Conservation (phyloP, 2,113 vertebrate species). For the Panurus biarmicus region DNA sequence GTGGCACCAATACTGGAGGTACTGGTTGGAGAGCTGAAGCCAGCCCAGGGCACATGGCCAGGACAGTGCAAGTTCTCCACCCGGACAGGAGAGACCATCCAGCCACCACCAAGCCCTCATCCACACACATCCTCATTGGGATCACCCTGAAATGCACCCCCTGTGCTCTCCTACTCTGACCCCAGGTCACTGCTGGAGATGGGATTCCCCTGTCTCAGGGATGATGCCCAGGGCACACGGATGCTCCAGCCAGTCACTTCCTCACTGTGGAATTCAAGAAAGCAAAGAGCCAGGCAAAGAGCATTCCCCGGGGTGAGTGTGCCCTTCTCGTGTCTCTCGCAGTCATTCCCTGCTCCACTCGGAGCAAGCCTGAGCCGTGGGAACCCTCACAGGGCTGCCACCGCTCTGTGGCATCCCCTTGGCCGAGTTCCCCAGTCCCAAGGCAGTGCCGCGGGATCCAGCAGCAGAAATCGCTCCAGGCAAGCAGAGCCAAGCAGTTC, state of each 20-base stretch:
- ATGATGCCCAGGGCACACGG: background rate
- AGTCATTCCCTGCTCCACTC: background rate
- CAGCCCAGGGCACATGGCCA: background rate
- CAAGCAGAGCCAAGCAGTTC: background rate
- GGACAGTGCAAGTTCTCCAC: too few relatives aligned
- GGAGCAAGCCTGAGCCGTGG: fast-evolving
- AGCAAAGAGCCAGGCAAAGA: background rate
- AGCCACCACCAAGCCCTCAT: background rate
- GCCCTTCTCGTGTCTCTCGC: background rate
- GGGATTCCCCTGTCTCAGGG: background rate
- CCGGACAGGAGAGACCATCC: background rate
- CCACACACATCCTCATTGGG: background rate
- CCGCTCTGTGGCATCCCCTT: fast-evolving
- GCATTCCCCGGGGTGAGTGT: fast-evolving
- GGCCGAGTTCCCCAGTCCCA: background rate
- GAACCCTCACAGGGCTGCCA: background rate
- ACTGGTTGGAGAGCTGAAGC: background rate
- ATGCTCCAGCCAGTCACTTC: background rate
- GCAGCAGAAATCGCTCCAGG: background rate
- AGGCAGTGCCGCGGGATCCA: background rate
- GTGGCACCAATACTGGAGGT: background rate
- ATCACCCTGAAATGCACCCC: background rate
- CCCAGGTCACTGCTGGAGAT: background rate
- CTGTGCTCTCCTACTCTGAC: background rate
- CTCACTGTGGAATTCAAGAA: background rate